Conservation (phyloP, 1,140 invertebrate species). For the Muscidifurax raptorellus region DNA sequence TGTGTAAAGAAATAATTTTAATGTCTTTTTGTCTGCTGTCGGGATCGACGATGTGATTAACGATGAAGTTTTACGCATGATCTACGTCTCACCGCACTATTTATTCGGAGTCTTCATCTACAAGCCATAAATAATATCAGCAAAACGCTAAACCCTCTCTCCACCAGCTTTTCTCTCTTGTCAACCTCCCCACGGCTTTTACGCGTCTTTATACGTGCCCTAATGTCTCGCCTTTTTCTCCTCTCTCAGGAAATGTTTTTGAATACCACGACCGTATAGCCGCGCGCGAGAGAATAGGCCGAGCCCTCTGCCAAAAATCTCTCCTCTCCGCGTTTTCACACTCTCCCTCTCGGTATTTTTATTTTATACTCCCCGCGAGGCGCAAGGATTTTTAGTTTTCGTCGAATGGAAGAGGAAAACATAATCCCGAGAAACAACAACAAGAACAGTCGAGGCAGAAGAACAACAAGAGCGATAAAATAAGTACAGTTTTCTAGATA, state of each 20-base stretch:
- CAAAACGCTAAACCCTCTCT: too few species aligned
- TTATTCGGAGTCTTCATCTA: too few species aligned
- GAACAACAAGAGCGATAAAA: slow-evolving; percentile 13
- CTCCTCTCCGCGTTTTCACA: slow-evolving; percentile 43
- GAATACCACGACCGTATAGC: slow-evolving; percentile 59
- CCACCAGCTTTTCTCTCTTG: slow-evolving; percentile 15
- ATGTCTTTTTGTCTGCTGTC: too few species aligned
- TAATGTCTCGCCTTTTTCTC: neutral
- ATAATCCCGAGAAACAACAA: slow-evolving; percentile 67
- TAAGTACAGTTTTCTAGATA: neutral
- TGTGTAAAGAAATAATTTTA: too few species aligned
- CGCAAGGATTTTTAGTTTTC: neutral
- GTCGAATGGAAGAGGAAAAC: neutral
- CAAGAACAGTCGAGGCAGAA: slow-evolving; percentile 58
- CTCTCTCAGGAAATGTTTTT: slow-evolving; percentile 59
- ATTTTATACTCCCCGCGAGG: slow-evolving; percentile 25
- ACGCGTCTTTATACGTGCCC: slow-evolving; percentile 33
- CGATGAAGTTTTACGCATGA: too few species aligned
- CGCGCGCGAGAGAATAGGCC: slow-evolving; percentile 53
- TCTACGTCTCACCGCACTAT: too few species aligned
- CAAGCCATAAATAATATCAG: too few species aligned
- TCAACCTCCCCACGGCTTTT: slow-evolving; percentile 35
- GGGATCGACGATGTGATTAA: too few species aligned
- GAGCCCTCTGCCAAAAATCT: slow-evolving; percentile 66
- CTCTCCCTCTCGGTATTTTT: neutral